These are phyloP conservation scores for Leucoraja erinaceus DNA, from an alignment of 2,113 vertebrate genomes.

Conservation along the genomic window DNA sequence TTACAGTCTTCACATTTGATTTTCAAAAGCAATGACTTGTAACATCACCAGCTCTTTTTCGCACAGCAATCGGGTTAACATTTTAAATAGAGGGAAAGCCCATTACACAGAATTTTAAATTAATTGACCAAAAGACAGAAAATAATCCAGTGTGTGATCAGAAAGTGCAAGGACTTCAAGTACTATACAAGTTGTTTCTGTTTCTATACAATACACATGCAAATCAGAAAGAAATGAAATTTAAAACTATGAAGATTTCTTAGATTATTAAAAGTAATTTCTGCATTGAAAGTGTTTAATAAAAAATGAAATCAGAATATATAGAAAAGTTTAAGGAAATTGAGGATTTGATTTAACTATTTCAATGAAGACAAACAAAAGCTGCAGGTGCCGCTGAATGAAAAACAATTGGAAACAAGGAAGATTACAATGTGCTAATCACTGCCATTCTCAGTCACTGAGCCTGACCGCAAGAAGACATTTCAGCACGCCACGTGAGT, in stretches of 20 bases:
- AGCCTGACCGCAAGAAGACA: no score
- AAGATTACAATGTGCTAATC: neutral
- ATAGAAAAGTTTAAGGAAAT: neutral
- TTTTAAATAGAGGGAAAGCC: neutral
- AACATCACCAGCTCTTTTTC: neutral
- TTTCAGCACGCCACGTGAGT: no score
- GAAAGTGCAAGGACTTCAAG: neutral
- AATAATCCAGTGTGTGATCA: neutral
- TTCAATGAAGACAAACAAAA: no score
- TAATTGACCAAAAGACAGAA: neutral
- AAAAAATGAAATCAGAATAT: neutral
- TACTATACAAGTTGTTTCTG: neutral
- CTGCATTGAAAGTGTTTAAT: neutral
- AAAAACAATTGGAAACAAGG: no score
- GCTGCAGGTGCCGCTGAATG: no score
- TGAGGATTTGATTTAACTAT: neutral
- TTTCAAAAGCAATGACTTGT: neutral
- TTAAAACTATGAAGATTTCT: neutral
- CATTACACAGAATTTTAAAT: neutral
- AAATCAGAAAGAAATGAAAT: neutral
- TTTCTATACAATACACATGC: neutral
- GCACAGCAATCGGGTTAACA: neutral
- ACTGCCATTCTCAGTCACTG: neutral
- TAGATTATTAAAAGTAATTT: neutral
- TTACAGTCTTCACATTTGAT: neutral